phyloP scores from a whole-genome alignment of 2,888 invertebrate species.

The Trisateles emortualis region DNA sequence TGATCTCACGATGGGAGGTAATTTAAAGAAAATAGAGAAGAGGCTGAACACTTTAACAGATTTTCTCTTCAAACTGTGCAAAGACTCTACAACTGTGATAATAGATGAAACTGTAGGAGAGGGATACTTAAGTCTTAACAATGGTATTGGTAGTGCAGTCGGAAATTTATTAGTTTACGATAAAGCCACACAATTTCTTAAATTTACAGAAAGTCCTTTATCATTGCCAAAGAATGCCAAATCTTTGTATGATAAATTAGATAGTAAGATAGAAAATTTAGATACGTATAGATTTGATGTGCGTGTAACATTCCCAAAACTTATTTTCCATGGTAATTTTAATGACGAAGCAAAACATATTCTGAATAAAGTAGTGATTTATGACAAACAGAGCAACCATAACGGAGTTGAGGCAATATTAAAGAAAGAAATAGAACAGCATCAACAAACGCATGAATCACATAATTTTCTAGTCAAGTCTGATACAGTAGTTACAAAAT shows the following conservation, averaged over 20 bases:
- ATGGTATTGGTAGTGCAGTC: conserved; percentile 15
- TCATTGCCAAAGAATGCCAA: conserved; percentile 14
- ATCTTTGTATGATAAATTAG: conserved; percentile 6
- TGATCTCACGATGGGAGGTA: conserved; percentile 12
- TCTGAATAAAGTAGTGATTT: conserved; percentile 26
- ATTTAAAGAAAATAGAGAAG: neutral
- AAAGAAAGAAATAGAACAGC: conserved; percentile 14
- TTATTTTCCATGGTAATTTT: conserved; percentile 8
- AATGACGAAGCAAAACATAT: conserved; percentile 13
- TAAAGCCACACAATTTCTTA: conserved; percentile 16
- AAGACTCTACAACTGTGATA: too few relatives aligned
- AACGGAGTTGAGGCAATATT: conserved; percentile 10
- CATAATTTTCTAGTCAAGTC: conserved; percentile 2
- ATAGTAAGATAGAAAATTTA: conserved; percentile 11
- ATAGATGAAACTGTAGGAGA: too few relatives aligned
- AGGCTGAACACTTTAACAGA: neutral
- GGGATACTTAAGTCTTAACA: conserved; percentile 9
- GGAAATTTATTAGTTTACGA: conserved; percentile 22
- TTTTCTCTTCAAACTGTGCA: neutral
- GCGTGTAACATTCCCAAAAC: conserved; percentile 26
- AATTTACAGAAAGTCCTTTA: conserved; percentile 14
- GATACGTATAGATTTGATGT: conserved; percentile 18
- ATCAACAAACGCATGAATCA: neutral
- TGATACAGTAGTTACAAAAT: conserved; percentile 16
- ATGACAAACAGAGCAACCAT: conserved; percentile 25